Conservation (phyloP, 2,113 vertebrate species). For the Clupea harengus region DNA sequence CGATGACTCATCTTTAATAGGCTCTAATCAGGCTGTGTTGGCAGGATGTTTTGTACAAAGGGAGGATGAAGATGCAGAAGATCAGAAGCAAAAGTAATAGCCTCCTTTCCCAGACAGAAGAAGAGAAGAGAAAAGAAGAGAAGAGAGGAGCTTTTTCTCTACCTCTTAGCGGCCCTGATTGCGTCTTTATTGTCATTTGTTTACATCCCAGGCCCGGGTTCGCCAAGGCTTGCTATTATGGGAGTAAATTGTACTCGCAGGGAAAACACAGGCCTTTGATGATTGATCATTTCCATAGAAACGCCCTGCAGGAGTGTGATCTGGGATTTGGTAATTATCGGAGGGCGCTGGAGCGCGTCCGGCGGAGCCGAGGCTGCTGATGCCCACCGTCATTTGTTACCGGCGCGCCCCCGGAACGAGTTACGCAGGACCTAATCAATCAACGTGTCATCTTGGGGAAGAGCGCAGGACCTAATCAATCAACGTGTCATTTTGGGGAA, state of each 20-base stretch:
- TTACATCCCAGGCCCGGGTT: not conserved
- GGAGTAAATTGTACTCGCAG: constrained; percentile 13
- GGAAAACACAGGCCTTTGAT: constrained; percentile 1
- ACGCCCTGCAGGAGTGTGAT: not conserved
- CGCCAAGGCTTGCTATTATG: not conserved
- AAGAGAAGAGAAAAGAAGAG: not conserved
- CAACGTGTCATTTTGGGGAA: constrained; percentile 25
- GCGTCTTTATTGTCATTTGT: not conserved
- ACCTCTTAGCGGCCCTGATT: not conserved
- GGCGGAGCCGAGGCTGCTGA: not conserved
- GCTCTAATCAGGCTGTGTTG: not conserved
- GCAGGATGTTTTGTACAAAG: not conserved
- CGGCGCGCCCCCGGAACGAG: constrained; percentile 26
- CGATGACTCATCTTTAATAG: not conserved
- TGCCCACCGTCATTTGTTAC: constrained; percentile 21
- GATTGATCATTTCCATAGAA: constrained; percentile 40
- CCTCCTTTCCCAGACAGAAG: not conserved
- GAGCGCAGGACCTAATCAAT: constrained; percentile 34
- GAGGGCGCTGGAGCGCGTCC: constrained; percentile 19
- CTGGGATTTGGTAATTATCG: constrained; percentile 34
- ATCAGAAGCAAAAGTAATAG: not conserved
- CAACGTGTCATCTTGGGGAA: constrained; percentile 25
- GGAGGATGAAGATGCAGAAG: not conserved
- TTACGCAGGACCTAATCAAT: constrained; percentile 35
- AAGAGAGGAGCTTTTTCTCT: not conserved